A percentile compares a stretch with the other conserved stretches of the same genome.
phyloP scores from a whole-genome alignment of 2,888 invertebrate genomes.

The Chorisops tibialis region DNA sequence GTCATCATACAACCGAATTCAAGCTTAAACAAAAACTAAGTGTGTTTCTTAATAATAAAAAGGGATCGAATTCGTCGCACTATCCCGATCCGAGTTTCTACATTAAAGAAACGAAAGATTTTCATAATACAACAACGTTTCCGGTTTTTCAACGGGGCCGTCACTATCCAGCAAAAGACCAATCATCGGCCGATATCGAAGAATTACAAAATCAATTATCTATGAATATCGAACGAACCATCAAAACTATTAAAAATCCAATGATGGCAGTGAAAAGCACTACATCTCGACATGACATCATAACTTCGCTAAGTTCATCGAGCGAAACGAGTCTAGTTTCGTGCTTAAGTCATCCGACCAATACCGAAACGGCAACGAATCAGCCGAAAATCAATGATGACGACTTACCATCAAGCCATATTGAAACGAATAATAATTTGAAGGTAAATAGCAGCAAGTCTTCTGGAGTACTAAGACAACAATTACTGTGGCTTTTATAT shows the following conservation, averaged over 20 bases:
- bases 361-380: background rate
- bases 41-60: background rate
- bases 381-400: background rate
- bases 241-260: background rate
- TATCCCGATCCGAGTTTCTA: constrained; percentile 27
- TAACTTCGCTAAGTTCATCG: background rate
- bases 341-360: background rate
- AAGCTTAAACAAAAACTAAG: constrained; percentile 13
- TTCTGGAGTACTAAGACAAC: background rate
- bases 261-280: background rate
- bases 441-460: constrained; percentile 19
- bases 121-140: constrained; percentile 11
- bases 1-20: background rate
- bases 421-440: background rate
- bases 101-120: constrained; percentile 24
- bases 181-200: background rate
- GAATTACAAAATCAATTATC: background rate
- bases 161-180: background rate
- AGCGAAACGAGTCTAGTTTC: constrained; percentile 14
- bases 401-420: background rate
- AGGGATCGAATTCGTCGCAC: background rate
- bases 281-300: background rate
- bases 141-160: background rate
- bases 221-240: background rate
- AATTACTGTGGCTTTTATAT: constrained; percentile 16